These are phyloP conservation scores for Porites cylindrica DNA, from an alignment of 92 coral and sea anemone species.

Conservation along the genomic window DNA sequence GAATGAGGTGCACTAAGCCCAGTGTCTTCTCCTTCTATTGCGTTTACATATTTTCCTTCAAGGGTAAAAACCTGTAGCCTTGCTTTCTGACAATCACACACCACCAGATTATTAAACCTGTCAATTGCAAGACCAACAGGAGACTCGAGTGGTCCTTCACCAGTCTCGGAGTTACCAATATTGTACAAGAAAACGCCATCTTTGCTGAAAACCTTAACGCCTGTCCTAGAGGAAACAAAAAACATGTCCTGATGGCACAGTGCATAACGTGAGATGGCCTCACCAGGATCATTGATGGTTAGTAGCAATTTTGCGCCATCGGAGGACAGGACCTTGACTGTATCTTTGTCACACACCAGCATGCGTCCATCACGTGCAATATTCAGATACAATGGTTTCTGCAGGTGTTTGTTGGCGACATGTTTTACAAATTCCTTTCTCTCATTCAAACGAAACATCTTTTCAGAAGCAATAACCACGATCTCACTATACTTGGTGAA, in stretches of 20 bases:
- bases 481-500: not conserved
- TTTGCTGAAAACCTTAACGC: constrained; percentile 53
- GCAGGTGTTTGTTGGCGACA: constrained; percentile 24
- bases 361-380: not conserved
- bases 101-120: constrained; percentile 26
- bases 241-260: not conserved
- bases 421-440: constrained; percentile 40
- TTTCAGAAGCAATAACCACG: constrained; percentile 2
- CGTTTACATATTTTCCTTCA: constrained; percentile 16
- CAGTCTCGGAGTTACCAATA: constrained; percentile 26
- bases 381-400: not conserved
- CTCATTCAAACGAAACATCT: constrained; percentile 35
- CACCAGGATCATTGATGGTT: not conserved
- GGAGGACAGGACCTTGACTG: constrained; percentile 25
- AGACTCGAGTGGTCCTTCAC: constrained; percentile 29
- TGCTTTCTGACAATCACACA: constrained; percentile 2
- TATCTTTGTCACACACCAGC: not conserved
- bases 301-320: constrained; percentile 14
- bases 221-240: not conserved
- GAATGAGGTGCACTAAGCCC: not conserved
- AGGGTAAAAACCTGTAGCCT: constrained; percentile 3
- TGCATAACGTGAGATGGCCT: not conserved
- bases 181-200: constrained; percentile 32
- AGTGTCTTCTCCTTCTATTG: too few species aligned
- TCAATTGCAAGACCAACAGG: constrained; percentile 66